These are phyloP conservation scores for Cheiracanthium punctorium DNA, from an alignment of 2,888 invertebrate genomes.

Conservation along the genomic window DNA sequence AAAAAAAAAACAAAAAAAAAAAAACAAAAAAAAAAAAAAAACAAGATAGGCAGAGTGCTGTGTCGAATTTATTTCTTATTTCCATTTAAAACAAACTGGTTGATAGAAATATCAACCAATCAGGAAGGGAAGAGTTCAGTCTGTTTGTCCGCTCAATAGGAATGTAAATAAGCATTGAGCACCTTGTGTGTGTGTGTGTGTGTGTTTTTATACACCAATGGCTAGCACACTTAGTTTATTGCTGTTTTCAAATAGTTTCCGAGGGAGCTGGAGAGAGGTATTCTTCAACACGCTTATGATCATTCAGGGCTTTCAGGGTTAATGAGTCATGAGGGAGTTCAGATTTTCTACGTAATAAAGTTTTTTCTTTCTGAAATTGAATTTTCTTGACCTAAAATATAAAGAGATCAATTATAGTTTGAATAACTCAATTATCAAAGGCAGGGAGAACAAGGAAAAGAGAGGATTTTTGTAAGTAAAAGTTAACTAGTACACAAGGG, in stretches of 20 bases:
- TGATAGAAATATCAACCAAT: conserved; percentile 51
- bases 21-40: no score
- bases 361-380: conserved; percentile 86
- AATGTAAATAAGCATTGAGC: conserved; percentile 69
- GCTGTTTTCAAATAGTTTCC: conserved; percentile 70
- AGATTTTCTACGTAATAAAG: conserved; percentile 93
- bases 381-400: conserved; percentile 79
- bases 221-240: conserved; percentile 63
- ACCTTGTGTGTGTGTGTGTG: conserved; percentile 47
- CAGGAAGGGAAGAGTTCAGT: conserved; percentile 52
- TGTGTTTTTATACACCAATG: conserved; percentile 26
- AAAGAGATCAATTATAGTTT: no score
- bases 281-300: conserved; percentile 93
- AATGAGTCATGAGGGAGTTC: conserved; percentile 95
- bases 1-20: not conserved
- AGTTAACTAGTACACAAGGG: no score
- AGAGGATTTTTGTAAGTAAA: no score
- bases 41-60: conserved; percentile 1
- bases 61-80: not conserved
- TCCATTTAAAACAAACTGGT: conserved; percentile 10
- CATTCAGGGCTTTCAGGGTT: conserved; percentile 92
- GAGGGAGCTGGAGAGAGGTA: conserved; percentile 81
- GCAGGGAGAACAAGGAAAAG: not conserved
- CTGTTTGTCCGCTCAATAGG: conserved; percentile 62
- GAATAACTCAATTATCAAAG: not conserved